phyloP scores from a whole-genome alignment of 1,140 invertebrate species.

The Neodiprion lecontei region DNA sequence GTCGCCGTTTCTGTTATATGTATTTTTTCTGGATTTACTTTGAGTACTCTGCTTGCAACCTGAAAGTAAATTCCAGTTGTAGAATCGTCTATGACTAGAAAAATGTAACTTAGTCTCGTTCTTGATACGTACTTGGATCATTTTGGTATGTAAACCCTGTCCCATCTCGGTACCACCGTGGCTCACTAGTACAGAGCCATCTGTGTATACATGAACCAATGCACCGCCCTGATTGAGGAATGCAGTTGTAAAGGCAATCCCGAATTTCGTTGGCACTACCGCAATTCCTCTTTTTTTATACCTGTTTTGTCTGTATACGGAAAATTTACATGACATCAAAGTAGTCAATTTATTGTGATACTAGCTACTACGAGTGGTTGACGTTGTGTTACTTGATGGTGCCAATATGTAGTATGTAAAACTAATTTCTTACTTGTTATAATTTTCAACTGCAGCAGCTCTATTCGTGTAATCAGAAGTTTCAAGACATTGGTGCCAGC shows the following conservation, averaged over 20 bases:
- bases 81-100: neutral
- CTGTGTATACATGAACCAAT: slow-evolving; percentile 86
- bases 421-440: slow-evolving; percentile 71
- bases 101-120: slow-evolving; percentile 9
- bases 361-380: too few species aligned
- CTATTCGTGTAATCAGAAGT: slow-evolving; percentile 73
- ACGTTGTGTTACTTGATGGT: too few species aligned
- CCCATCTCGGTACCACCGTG: slow-evolving; percentile 97
- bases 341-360: neutral
- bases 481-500: slow-evolving; percentile 83
- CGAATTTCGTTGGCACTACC: slow-evolving; percentile 90
- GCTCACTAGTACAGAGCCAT: slow-evolving; percentile 91
- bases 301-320: slow-evolving; percentile 71
- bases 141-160: slow-evolving; percentile 94
- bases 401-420: neutral
- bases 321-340: neutral
- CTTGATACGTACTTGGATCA: slow-evolving; percentile 76
- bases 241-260: slow-evolving; percentile 82
- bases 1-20: slow-evolving; percentile 89
- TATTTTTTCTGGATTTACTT: slow-evolving; percentile 78
- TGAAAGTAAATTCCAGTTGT: slow-evolving; percentile 26
- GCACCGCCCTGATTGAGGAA: slow-evolving; percentile 91
- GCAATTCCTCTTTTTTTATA: slow-evolving; percentile 90
- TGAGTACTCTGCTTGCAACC: slow-evolving; percentile 77
- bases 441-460: slow-evolving; percentile 68